A percentile compares a stretch with the other conserved stretches of the same genome.
phyloP scores from a whole-genome alignment of 2,113 vertebrate species.

The Nycticebus coucang region DNA sequence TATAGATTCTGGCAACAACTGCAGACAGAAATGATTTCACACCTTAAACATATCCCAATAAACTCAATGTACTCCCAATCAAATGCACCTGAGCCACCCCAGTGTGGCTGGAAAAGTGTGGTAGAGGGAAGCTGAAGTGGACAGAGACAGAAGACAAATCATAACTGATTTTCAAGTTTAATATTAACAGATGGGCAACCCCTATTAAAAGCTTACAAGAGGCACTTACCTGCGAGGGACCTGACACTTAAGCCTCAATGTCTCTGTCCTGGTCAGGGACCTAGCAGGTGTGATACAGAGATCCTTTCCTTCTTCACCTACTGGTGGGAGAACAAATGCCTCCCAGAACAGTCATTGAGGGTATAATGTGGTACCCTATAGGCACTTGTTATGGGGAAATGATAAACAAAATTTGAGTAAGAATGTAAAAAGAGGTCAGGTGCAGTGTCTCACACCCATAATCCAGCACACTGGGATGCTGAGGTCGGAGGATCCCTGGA shows the following conservation, averaged over 20 bases:
- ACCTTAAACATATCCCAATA: not conserved
- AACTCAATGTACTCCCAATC: not conserved
- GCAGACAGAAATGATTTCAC: not conserved
- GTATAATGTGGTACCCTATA: fast-evolving
- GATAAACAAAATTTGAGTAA: not conserved
- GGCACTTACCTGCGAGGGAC: not conserved
- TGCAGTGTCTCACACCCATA: no score
- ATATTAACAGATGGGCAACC: fast-evolving
- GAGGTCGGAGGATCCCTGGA: no score
- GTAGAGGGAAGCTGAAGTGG: not conserved
- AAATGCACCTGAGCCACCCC: not conserved
- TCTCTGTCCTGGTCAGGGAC: not conserved
- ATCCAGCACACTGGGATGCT: no score
- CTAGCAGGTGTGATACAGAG: not conserved
- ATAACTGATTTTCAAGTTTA: not conserved
- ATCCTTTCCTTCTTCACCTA: not conserved
- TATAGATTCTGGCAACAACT: not conserved
- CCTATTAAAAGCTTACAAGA: not conserved
- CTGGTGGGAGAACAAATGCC: not conserved
- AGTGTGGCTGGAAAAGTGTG: not conserved
- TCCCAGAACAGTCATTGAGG: not conserved
- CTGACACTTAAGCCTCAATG: not conserved
- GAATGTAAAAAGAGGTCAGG: not conserved
- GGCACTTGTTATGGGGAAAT: not conserved
- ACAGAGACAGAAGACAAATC: not conserved